Evolutionary conservation across 2,797 vertebrate species (phyloP).

Genomic region (Eulemur mongoz): DNA sequence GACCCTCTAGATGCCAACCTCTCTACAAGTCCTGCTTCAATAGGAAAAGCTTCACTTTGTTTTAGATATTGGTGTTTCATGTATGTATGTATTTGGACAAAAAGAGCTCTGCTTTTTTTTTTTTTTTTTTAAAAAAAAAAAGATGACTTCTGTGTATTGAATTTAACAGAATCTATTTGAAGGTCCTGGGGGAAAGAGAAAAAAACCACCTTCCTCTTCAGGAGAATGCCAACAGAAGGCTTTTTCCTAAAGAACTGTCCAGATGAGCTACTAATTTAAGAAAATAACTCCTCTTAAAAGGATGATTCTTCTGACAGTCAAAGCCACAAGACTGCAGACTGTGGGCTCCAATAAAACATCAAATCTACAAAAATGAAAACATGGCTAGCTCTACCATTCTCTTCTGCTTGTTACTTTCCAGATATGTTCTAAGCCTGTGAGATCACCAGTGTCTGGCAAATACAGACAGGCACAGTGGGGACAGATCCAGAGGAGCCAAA

Average conservation of each 20-base stretch:
- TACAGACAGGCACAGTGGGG: background rate
- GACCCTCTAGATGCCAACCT: background rate
- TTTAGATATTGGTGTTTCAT: background rate
- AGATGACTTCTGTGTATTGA: background rate
- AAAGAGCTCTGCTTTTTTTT: background rate
- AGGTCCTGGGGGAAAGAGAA: background rate
- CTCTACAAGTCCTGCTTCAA: background rate
- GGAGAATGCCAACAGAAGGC: background rate
- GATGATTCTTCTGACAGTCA: background rate
- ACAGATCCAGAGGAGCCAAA: background rate
- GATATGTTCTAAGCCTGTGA: background rate
- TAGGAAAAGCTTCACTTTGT: conserved; percentile 17
- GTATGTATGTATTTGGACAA: background rate
- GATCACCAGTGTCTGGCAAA: background rate
- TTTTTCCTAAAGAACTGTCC: background rate
- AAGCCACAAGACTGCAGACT: background rate
- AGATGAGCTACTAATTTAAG: background rate
- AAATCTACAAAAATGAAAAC: background rate
- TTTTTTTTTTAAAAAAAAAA: background rate
- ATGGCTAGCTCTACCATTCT: background rate
- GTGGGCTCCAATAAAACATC: background rate
- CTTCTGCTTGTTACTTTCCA: background rate
- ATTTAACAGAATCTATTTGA: background rate
- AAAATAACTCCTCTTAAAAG: background rate
- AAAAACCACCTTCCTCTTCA: background rate